Evolutionary conservation across 2,113 vertebrate species (phyloP), one percentile per base, ranked within the genome.

Genomic region (Rhinolophus sinicus): DNA sequence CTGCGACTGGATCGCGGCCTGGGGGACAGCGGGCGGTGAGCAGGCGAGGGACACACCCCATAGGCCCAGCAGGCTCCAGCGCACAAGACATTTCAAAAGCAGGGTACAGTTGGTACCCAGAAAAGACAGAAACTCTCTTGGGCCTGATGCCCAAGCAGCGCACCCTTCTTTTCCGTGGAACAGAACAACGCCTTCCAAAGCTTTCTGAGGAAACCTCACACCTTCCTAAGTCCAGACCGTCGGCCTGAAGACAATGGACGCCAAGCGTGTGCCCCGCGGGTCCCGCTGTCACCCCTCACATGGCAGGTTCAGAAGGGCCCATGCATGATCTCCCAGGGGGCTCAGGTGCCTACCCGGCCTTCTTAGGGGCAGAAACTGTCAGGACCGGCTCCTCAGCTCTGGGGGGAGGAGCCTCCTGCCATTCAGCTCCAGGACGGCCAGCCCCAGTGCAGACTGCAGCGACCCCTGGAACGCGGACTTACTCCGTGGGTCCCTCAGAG

Each of bases 1-100:
- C 98, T 99, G 99, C 0, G 99, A 99, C 98, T 99, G 99, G 98
- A 99, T 99, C 3, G 99, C 99, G 30, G 99, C 99, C 99, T 99
- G 88, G 76, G 85, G 84, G 6, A 50, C 1, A 35, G 24, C 19
- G 26, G 16, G 54, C 14, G 28, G 44, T 90, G 33, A 93, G 72
- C 40, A 35, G 44, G 47, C 99, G 88, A 73, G 85, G 84, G 6
- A 16, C 52, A 54, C 52, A 54, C 12, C 52, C 10, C 52, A 54
- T 14, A 5, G 4, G 14, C 52, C 62, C 56, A 19, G 30, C n/a
- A 65, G 24, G 24, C 28, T 26, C 44, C 60, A 21, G 52, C n/a
- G 47, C 7, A 54, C 40, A 44, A 38, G 19, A 19, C 10, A 21
- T 8, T 8, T 35, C 19, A 19, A 2, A 6, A 11, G 24, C 69